A percentile compares a stretch with the other conserved stretches of the same genome.
phyloP scores from a whole-genome alignment of 2,888 invertebrate species.

The Dasysyrphus albostriatus region DNA sequence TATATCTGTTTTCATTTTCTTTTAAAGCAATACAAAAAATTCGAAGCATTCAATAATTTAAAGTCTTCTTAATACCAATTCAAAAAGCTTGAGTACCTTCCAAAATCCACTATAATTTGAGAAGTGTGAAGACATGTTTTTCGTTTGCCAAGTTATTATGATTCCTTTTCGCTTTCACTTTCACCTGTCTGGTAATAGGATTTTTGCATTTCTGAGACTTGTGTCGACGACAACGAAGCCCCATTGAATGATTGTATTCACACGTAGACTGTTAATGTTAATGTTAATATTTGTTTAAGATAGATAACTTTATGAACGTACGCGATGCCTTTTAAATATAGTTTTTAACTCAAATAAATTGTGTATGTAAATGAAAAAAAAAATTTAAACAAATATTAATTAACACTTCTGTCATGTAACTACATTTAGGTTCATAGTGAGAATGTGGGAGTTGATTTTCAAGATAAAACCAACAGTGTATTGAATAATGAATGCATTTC shows the following conservation, averaged over 20 bases:
- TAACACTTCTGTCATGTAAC: neutral
- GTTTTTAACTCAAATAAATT: constrained; percentile 4
- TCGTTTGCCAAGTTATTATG: neutral
- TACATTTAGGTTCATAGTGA: neutral
- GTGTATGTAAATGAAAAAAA: constrained; percentile 11
- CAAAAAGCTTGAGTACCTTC: neutral
- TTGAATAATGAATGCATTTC: neutral
- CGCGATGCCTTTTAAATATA: neutral
- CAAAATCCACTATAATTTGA: neutral
- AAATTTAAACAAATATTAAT: constrained; percentile 13
- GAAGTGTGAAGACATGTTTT: neutral
- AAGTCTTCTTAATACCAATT: neutral
- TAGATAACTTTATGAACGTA: neutral
- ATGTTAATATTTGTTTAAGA: constrained; percentile 9
- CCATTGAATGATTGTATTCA: neutral
- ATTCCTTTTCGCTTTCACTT: constrained; percentile 11
- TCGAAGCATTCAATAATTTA: neutral
- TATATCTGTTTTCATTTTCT: neutral
- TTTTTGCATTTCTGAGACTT: constrained; percentile 8
- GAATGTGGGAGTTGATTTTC: neutral
- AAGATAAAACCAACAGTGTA: neutral
- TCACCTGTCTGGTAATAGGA: neutral
- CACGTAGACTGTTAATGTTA: neutral
- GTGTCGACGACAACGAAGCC: neutral
- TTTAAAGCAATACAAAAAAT: neutral